These are phyloP conservation scores for Melanotaenia parkinsoni DNA, from an alignment of 2,797 vertebrate genomes.

Conservation along the genomic window DNA sequence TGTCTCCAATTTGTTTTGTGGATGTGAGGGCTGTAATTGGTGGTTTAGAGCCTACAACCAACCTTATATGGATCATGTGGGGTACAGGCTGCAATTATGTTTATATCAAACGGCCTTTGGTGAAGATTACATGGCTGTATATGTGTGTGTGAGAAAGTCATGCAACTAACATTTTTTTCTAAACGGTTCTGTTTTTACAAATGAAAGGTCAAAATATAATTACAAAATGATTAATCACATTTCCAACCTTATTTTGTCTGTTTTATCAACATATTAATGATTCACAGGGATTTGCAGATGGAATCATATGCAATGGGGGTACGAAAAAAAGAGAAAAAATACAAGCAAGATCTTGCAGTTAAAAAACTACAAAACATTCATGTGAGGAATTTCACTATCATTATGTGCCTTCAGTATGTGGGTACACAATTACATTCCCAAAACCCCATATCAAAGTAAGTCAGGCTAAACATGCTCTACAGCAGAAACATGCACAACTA, in stretches of 20 bases:
- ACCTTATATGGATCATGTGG: conserved; percentile 34
- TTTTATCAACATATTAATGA: neutral
- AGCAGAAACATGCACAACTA: conserved; percentile 41
- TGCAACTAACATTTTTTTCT: too few species aligned
- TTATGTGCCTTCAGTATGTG: neutral
- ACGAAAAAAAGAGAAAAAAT: neutral
- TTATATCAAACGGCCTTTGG: conserved; percentile 40
- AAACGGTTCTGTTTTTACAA: neutral
- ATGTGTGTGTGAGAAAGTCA: neutral
- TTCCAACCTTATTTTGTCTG: neutral
- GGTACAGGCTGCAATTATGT: conserved; percentile 43
- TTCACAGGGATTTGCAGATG: neutral
- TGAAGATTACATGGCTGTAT: neutral
- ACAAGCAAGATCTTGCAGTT: neutral
- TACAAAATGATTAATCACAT: neutral
- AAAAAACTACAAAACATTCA: conserved; percentile 13
- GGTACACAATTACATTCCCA: conserved; percentile 42
- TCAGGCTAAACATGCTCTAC: conserved; percentile 40
- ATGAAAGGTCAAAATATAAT: neutral
- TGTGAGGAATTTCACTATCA: conserved; percentile 4
- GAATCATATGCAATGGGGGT: neutral
- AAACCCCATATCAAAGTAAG: conserved; percentile 42
- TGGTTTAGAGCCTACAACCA: conserved; percentile 20
- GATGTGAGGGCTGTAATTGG: conserved; percentile 36
- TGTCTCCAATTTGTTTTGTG: conserved; percentile 21